Evolutionary conservation across 92 coral and sea anemone species (phyloP).

Genomic region (Siderastrea siderea): DNA sequence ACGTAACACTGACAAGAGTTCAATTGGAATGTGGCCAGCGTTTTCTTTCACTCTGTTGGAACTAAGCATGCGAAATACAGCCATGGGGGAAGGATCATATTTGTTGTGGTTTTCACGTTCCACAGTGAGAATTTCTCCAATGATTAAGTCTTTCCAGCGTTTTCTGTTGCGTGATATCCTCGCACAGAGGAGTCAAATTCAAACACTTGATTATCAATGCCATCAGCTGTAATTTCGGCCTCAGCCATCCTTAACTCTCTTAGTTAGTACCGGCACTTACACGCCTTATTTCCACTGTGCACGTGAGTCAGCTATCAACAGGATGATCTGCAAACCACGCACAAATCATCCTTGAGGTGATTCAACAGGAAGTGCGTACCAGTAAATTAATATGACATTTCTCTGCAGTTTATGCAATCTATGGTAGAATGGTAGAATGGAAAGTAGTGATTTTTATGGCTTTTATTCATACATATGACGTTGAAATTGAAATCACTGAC

Average conservation of each 20-base stretch:
- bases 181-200: conserved; percentile 50
- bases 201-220: neutral
- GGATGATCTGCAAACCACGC: too few relatives aligned
- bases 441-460: too few relatives aligned
- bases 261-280: neutral
- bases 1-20: conserved; percentile 8
- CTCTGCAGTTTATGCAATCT: too few relatives aligned
- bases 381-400: too few relatives aligned
- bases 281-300: too few relatives aligned
- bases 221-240: too few relatives aligned
- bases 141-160: conserved; percentile 19
- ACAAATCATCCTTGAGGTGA: too few relatives aligned
- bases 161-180: conserved; percentile 44
- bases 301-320: too few relatives aligned
- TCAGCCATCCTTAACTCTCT: conserved; percentile 1
- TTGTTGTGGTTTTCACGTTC: conserved; percentile 39
- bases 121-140: conserved; percentile 15
- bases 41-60: neutral
- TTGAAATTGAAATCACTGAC: too few relatives aligned
- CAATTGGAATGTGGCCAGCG: neutral
- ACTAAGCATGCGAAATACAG: conserved; percentile 22
- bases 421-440: too few relatives aligned
- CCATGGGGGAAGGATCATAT: conserved; percentile 11
- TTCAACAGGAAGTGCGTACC: too few relatives aligned
- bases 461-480: too few relatives aligned